These are phyloP conservation scores for Dilophus febrilis DNA, from an alignment of 2,888 invertebrate genomes.

Conservation along the genomic window DNA sequence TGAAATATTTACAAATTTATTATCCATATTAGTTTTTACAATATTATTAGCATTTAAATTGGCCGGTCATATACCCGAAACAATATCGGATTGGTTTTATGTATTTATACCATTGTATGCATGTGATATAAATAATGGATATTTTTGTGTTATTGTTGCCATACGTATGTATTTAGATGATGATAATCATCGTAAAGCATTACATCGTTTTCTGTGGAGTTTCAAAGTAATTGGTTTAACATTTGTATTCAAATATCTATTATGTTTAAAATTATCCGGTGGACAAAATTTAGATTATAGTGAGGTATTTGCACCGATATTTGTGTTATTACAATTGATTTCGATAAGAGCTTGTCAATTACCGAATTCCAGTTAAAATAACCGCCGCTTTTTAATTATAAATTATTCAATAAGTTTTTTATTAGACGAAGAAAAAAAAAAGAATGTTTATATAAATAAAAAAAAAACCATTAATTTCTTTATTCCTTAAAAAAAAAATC, in stretches of 20 bases:
- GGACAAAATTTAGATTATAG: conserved; percentile 71
- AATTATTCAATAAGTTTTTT: not conserved
- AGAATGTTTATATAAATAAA: not conserved
- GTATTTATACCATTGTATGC: conserved; percentile 84
- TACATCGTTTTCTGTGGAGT: conserved; percentile 69
- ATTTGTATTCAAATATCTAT: conserved; percentile 78
- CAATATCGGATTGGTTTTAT: conserved; percentile 64
- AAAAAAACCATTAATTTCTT: too few relatives aligned
- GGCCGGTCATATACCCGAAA: conserved; percentile 35
- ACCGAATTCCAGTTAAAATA: conserved; percentile 26
- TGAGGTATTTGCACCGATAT: conserved; percentile 83
- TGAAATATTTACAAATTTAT: conserved; percentile 83
- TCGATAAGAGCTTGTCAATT: conserved; percentile 86
- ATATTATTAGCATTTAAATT: conserved; percentile 66
- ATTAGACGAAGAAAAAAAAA: not conserved
- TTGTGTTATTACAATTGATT: conserved; percentile 74
- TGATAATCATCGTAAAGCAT: conserved; percentile 53
- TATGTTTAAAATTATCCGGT: conserved; percentile 74
- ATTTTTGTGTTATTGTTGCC: conserved; percentile 89
- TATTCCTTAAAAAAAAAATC: not conserved
- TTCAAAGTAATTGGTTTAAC: conserved; percentile 64
- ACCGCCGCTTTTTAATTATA: not conserved
- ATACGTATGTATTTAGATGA: conserved; percentile 78
- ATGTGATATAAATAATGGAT: conserved; percentile 81
- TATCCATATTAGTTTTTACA: conserved; percentile 69